Evolutionary conservation across 1,140 invertebrate genomes (phyloP), one percentile per base, ranked within the genome.

Genomic region (Drosophila punjabiensis): DNA sequence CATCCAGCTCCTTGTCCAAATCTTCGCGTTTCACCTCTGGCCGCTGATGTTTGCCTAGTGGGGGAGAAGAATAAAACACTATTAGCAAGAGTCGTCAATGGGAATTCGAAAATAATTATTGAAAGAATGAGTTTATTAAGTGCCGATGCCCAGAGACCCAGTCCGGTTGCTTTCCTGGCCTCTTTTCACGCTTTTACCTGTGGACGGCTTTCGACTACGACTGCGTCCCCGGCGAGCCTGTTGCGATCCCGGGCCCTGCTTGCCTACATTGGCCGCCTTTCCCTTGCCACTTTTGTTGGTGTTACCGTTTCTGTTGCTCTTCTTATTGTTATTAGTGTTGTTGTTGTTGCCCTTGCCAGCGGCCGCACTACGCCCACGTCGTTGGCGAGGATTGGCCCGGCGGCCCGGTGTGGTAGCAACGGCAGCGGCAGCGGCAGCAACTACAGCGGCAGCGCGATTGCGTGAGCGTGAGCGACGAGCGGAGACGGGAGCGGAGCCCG

Each of bases 111-210:
- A 24, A 9, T 7, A 11, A 10, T 39, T 14, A 0, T 30, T 52
- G 28, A 14, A 33, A n/a, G 50, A 32, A 60, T 37, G 3, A 16
- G 11, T 30, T 47, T 28, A 74, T 59, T 14, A 85, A 48, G 70
- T 77, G 50, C 20, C 58, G 64, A 50, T 63, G 28, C 35, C 56
- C 53, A 55, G 43, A 55, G 39, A 39, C 81, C 65, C 77, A 39
- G 69, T 53, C 52, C 66, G 45, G 37, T 60, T 76, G 67, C 39
- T 43, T 20, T 73, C 60, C 52, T 62, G 43, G 47, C 56, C 48
- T 52, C 70, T 76, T 90, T 85, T 63, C 79, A 70, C 86, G 91
- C 84, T 92, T 92, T 92, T 93, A 93, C 92, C 92, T 93, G 78
- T 37, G 71, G 60, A 73, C 30, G 63, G 79, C 33, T 75, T 63